A percentile compares a stretch with the other conserved stretches of the same genome.
Evolutionary conservation across 2,797 vertebrate genomes (phyloP).

Genomic region (Vipera ursinii): DNA sequence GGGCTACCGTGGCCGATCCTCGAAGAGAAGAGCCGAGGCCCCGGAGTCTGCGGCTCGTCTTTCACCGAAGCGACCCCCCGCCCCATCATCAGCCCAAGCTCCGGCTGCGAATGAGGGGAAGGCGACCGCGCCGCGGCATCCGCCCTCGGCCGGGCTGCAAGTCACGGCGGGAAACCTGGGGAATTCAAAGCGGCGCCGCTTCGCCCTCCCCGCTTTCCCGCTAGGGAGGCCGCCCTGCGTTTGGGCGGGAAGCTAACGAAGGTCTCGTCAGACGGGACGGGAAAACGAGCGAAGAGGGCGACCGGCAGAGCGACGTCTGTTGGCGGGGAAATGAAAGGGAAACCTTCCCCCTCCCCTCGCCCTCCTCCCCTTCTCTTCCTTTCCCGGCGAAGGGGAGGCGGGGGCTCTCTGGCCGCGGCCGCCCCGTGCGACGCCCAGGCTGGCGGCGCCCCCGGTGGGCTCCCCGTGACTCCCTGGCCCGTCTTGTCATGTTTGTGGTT

Average conservation of each 20-base stretch:
- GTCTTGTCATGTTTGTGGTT: conserved; percentile 68
- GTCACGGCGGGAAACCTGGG: too few species aligned
- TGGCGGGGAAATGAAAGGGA: neutral
- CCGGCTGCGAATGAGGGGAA: neutral
- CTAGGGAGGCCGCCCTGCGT: neutral
- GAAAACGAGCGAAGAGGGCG: neutral
- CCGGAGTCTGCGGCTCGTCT: neutral
- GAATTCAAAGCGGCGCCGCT: neutral
- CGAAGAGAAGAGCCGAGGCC: neutral
- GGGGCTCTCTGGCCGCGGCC: conserved; percentile 47
- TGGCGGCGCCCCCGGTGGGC: conserved; percentile 69
- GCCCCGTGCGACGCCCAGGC: conserved; percentile 70
- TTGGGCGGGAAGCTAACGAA: neutral
- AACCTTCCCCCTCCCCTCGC: conserved; percentile 23
- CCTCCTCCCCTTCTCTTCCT: conserved; percentile 21
- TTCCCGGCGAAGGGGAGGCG: neutral
- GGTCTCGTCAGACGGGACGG: conserved; percentile 23
- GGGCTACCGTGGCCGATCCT: conserved; percentile 37
- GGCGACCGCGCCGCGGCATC: neutral
- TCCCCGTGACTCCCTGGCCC: conserved; percentile 65
- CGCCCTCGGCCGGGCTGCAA: neutral
- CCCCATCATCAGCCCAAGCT: neutral
- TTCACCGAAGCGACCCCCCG: neutral
- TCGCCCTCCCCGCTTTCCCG: neutral
- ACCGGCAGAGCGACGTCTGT: neutral